These are phyloP conservation scores for Arion vulgaris DNA, from an alignment of 1,140 invertebrate species.

Conservation along the genomic window DNA sequence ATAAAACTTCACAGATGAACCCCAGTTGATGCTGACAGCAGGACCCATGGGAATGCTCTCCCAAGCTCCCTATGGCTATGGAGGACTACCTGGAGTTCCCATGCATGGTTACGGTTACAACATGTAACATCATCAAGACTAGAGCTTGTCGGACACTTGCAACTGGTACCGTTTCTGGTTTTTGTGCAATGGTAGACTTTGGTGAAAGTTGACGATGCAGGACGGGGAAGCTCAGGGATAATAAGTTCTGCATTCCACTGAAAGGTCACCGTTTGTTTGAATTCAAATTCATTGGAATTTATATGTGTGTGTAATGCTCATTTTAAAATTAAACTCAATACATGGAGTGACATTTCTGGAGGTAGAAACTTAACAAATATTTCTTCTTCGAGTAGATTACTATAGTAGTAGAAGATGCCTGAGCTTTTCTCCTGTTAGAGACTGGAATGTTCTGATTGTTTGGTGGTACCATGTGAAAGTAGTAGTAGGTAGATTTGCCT, in stretches of 20 bases:
- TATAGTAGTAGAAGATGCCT: too few relatives aligned
- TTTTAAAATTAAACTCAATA: too few relatives aligned
- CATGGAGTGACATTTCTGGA: too few relatives aligned
- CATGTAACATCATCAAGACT: conserved; percentile 45
- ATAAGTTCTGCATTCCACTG: not conserved
- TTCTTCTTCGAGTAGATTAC: too few relatives aligned
- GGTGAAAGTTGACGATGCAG: not conserved
- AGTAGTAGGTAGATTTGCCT: too few relatives aligned
- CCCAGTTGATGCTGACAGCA: conserved; percentile 95
- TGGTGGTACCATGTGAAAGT: too few relatives aligned
- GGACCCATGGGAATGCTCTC: conserved; percentile 82
- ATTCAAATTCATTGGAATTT: not conserved
- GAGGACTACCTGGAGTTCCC: conserved; percentile 40
- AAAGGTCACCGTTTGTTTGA: not conserved
- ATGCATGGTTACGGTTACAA: conserved; percentile 58
- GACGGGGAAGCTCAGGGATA: conserved; percentile 1
- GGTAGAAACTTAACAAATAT: too few relatives aligned
- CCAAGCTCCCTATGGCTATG: conserved; percentile 41
- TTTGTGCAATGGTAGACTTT: not conserved
- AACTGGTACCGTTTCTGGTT: not conserved
- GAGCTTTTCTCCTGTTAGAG: too few relatives aligned
- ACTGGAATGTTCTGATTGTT: too few relatives aligned
- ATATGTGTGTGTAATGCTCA: too few relatives aligned
- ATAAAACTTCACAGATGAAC: conserved; percentile 79
- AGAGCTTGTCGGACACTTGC: not conserved